These are phyloP conservation scores for Hemibagrus wyckioides DNA, from an alignment of 2,113 vertebrate genomes.

Conservation along the genomic window DNA sequence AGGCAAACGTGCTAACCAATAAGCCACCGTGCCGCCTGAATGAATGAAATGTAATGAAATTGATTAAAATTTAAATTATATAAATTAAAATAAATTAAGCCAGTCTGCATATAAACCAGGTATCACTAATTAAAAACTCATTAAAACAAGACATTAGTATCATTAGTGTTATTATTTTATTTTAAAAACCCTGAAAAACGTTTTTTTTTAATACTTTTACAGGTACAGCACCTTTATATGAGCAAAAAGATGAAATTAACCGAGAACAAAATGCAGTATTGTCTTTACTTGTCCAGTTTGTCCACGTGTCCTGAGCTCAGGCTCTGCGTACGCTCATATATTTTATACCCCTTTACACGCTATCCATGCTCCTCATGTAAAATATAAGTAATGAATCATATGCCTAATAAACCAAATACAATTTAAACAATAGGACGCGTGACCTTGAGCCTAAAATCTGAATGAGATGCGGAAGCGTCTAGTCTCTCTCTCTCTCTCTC, in stretches of 20 bases:
- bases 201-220: too few species aligned
- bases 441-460: not conserved
- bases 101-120: too few species aligned
- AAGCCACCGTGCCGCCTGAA: too few species aligned
- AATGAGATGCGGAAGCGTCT: not conserved
- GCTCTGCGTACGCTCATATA: not conserved
- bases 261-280: not conserved
- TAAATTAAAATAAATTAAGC: too few species aligned
- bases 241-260: not conserved
- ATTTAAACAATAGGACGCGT: not conserved
- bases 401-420: not conserved
- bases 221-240: not conserved
- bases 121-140: too few species aligned
- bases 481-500: too few species aligned
- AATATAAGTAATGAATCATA: not conserved
- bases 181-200: too few species aligned
- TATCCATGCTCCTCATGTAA: not conserved
- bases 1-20: too few species aligned
- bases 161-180: too few species aligned
- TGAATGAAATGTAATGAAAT: too few species aligned
- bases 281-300: not conserved
- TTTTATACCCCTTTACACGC: not conserved
- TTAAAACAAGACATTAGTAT: not conserved
- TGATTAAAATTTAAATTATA: too few species aligned
- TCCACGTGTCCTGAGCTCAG: not conserved